These are phyloP conservation scores for Menidia menidia DNA, from an alignment of 2,797 vertebrate genomes.

Conservation along the genomic window DNA sequence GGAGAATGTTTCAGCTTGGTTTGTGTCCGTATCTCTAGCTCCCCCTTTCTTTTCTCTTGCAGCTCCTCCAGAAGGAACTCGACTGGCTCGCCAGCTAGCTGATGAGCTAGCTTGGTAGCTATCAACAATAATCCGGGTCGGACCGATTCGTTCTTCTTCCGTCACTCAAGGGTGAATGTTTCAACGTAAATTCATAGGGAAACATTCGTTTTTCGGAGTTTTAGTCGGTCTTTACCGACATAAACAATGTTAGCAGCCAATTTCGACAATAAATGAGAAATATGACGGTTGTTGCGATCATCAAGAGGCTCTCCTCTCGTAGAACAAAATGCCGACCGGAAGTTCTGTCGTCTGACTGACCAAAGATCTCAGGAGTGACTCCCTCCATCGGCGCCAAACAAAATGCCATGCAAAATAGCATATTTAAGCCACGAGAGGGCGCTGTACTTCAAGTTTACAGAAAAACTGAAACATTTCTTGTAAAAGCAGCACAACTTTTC, in stretches of 20 bases:
- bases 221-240: constrained; percentile 73
- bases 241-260: constrained; percentile 66
- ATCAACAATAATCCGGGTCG: constrained; percentile 85
- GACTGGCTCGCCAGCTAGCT: constrained; percentile 77
- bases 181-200: constrained; percentile 61
- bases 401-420: constrained; percentile 71
- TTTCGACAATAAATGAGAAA: constrained; percentile 77
- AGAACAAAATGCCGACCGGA: constrained; percentile 87
- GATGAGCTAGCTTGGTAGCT: constrained; percentile 79
- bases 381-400: constrained; percentile 84
- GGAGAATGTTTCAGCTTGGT: constrained; percentile 79
- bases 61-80: constrained; percentile 81
- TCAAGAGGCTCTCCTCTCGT: constrained; percentile 82
- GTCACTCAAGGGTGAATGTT: constrained; percentile 73
- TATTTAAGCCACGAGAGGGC: constrained; percentile 13
- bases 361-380: constrained; percentile 81
- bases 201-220: constrained; percentile 77
- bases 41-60: constrained; percentile 82
- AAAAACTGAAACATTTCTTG: too few species aligned
- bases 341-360: constrained; percentile 81
- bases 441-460: constrained; percentile 17
- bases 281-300: constrained; percentile 84
- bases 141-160: constrained; percentile 79
- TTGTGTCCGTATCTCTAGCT: constrained; percentile 82
- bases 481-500: too few species aligned